Base-by-base conservation (phyloP, 2,888 invertebrate species). In the Trissonchulus sp. region DNA sequence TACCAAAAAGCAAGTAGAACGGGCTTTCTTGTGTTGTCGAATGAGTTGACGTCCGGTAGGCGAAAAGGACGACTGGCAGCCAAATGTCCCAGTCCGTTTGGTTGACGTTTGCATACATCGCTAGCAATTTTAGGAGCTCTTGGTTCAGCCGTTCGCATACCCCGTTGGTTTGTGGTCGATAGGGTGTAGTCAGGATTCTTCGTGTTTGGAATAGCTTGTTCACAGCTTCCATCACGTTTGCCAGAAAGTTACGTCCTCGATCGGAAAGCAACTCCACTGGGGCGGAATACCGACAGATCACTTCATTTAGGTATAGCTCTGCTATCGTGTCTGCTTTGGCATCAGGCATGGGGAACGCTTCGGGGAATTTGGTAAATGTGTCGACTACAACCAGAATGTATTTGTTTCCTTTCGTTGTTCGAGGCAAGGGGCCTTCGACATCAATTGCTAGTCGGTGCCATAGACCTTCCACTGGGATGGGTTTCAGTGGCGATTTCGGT, bases 281-380 rank as follows among this genome's bases (percentile, higher is more conserved):
- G 3, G 71, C 71, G 8, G 8, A 30, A 31, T 71, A 34, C 2
- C 71, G 31, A 33, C 31, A 31, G 3, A 71, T 34, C 3, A 71
- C 35, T 71, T 30, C 35, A 2, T 31, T 35, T 34, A 71, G 28
- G 36, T 31, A 71, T 8, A 35, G 3, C 34, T 71, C 34, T 0
- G 84, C 83, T 3, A 84, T 78, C 0, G 83, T 82, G 8, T 76
- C 77, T 0, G 84, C 80, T 69, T 79, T 80, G 30, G 81, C 80
- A 62, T 83, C 80, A 0, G 80, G 81, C n/a, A 84, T 68, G 1
- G 84, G 79, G 31, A 83, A 60, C 65, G 79, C 78, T 78, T 80
- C 35, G 72, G 76, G 74, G 60, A 63, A 82, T 34, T 78, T 77
- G 1, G 79, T 77, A 1, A 80, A 77, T 34, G 78, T 74, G 73